Percentiles rank a stretch among this genome's conserved stretches.
Evolutionary conservation across 1,140 invertebrate species (phyloP).

Genomic region (Carposina sasakii): DNA sequence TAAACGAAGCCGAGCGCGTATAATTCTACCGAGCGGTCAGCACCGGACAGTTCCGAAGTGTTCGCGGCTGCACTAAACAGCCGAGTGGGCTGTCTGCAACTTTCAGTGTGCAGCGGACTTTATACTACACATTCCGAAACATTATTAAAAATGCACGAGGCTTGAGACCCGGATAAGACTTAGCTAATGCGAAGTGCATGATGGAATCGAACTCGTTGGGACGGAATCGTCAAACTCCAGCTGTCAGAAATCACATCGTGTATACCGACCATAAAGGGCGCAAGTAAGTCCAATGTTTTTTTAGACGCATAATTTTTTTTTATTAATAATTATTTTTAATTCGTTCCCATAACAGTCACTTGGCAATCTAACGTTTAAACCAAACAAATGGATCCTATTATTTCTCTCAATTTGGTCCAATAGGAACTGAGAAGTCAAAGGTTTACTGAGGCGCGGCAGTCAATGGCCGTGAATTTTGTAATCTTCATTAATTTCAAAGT

Average conservation of each 20-base stretch:
- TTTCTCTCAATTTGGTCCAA: conserved; percentile 69
- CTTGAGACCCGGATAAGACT: not conserved
- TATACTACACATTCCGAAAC: not conserved
- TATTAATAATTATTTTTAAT: not conserved
- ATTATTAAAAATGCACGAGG: not conserved
- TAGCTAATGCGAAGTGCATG: conserved; percentile 8
- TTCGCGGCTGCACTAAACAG: conserved; percentile 20
- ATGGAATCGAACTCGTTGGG: conserved; percentile 55
- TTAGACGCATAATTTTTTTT: not conserved
- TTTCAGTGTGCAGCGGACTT: not conserved
- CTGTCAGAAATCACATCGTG: conserved; percentile 66
- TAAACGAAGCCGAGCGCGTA: conserved; percentile 43
- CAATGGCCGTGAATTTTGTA: conserved; percentile 69
- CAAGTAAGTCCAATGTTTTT: conserved; percentile 52
- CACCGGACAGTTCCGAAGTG: conserved; percentile 42
- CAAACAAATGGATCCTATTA: conserved; percentile 67
- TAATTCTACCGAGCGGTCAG: conserved; percentile 46
- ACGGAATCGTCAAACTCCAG: conserved; percentile 41
- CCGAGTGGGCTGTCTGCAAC: not conserved
- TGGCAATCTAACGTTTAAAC: conserved; percentile 50
- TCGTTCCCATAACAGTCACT: not conserved
- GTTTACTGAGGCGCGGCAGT: conserved; percentile 57
- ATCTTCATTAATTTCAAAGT: conserved; percentile 69
- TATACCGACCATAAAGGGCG: conserved; percentile 71
- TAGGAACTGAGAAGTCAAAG: conserved; percentile 61